Base-by-base conservation (phyloP, 2,888 invertebrate species). In the Spodoptera littoralis region DNA sequence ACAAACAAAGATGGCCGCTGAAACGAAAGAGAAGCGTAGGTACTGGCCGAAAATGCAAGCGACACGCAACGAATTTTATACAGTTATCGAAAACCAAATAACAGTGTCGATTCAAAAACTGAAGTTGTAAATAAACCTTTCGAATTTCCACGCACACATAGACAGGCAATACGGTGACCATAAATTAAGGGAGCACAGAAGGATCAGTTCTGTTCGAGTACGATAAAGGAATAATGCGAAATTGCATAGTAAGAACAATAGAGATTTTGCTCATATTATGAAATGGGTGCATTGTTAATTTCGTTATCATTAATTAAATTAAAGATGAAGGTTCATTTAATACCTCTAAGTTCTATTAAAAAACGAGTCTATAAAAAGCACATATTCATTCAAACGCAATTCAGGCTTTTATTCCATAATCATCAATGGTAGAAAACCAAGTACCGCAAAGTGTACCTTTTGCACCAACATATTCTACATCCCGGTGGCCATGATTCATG, bases 401-500 rank as follows among this genome's bases (percentile, higher is more conserved):
- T 36, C 36, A 36, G 36, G 9, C 9, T 9, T 36, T 36, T 36
- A 36, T 36, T 36, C 9, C 9, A 36, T 36, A 36, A 36, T 36
- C 27, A 36, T 36, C 36, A 36, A 9, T 36, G 9, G 6, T 9
- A 36, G 36, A 36, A 6, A 6, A 36, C 12, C 2, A 11, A n/a
- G 44, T 8, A 48, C 18, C 5, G 1, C 8, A 11, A 57, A 73
- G 50, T 72, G 42, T 54, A 41, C 47, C 68, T 72, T 73, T 68
- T 72, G 56, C 22, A 51, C n/a, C 46, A 46, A 49, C 45, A 52
- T 46, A 59, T 63, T 55, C 54, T 44, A 27, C 22, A 30, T 60
- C 45, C 79, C 83, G 82, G 82, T 81, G 81, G 81, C 85, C 85
- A 88, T 91, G 90, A 91, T 89, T 89, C 88, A 92, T 87, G 83